Evolutionary conservation across 2,888 invertebrate genomes (phyloP).

Genomic region (Drosophila ustulata): DNA sequence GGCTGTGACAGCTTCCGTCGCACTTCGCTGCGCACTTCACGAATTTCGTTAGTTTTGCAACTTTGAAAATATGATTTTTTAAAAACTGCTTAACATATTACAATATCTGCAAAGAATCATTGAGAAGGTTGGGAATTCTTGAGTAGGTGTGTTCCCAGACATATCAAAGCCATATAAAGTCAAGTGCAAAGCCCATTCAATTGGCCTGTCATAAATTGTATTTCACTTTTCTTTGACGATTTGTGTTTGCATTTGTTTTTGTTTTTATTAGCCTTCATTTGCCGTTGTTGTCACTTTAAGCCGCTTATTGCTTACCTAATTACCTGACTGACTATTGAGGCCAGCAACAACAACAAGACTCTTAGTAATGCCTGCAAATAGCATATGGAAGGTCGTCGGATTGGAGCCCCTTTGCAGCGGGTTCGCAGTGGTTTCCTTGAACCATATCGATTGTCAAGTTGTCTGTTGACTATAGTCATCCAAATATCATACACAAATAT

Average conservation of each 20-base stretch:
- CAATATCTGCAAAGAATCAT: background rate
- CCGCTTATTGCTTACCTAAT: constrained; percentile 76
- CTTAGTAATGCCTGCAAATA: constrained; percentile 47
- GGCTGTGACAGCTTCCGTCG: constrained; percentile 30
- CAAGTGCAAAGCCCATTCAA: constrained; percentile 19
- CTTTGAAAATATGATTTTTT: background rate
- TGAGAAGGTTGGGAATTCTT: background rate
- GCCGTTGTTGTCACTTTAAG: constrained; percentile 62
- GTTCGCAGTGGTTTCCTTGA: constrained; percentile 18
- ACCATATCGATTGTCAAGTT: constrained; percentile 11
- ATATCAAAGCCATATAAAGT: constrained; percentile 16
- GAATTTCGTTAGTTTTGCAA: constrained; percentile 27
- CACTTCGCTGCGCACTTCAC: constrained; percentile 37
- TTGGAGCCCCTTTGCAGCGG: constrained; percentile 8
- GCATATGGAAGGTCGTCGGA: constrained; percentile 22
- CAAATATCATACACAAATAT: background rate
- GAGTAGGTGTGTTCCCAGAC: constrained; percentile 1
- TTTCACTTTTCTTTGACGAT: constrained; percentile 43
- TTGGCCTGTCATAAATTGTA: constrained; percentile 34
- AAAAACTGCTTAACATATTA: background rate
- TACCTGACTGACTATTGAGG: constrained; percentile 58
- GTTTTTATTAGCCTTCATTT: constrained; percentile 32
- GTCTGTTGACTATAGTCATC: background rate
- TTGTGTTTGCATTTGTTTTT: constrained; percentile 13
- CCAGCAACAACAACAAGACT: constrained; percentile 39